Percentiles rank a stretch among this genome's conserved stretches.
Conservation (phyloP, 2,797 vertebrate species). For the Coracias cyanogaster region DNA sequence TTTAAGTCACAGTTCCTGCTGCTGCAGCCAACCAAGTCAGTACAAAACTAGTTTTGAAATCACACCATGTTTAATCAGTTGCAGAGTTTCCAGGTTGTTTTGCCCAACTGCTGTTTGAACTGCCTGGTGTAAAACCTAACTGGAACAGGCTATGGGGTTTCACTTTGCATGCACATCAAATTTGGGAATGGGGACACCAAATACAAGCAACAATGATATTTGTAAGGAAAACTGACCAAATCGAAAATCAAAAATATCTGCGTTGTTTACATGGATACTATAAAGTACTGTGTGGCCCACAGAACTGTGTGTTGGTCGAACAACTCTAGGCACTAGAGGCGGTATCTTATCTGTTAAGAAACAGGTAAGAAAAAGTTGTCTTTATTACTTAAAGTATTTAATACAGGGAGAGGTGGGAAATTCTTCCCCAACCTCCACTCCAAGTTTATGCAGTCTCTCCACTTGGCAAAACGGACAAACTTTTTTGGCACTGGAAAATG, state of each 20-base stretch:
- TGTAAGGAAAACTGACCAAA: background rate
- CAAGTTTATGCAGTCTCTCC: background rate
- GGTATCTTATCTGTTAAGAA: background rate
- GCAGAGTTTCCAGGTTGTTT: background rate
- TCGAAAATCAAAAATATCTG: background rate
- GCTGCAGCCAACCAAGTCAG: background rate
- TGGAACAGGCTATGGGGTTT: background rate
- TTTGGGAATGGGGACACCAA: background rate
- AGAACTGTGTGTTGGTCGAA: background rate
- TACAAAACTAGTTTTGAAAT: background rate
- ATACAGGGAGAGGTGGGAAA: background rate
- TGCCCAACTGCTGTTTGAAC: background rate
- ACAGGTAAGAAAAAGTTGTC: background rate
- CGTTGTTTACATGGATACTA: background rate
- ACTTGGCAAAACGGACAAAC: background rate
- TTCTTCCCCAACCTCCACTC: background rate
- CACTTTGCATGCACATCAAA: background rate
- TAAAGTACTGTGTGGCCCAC: background rate
- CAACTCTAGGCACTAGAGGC: background rate
- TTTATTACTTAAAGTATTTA: background rate
- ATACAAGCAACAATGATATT: background rate
- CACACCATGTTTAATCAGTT: rapidly evolving
- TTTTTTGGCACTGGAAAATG: background rate
- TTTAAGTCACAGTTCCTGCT: rapidly evolving
- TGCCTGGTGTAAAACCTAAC: rapidly evolving